These are phyloP conservation scores for Callinectes sapidus DNA, from an alignment of 2,888 invertebrate species.

Conservation along the genomic window DNA sequence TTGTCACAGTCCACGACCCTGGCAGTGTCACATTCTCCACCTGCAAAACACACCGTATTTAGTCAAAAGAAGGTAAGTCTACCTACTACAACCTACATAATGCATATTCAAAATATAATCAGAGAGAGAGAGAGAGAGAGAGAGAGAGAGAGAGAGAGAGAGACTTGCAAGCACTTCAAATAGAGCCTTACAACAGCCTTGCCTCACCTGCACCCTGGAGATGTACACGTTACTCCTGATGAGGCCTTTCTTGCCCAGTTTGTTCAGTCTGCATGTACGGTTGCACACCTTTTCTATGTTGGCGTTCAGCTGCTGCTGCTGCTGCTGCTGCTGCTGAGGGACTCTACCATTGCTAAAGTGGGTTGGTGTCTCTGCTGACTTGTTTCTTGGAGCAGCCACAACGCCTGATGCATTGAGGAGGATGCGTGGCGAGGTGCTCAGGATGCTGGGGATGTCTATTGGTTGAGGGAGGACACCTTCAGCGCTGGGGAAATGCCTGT, in stretches of 20 bases:
- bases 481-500: neutral
- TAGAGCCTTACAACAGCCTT: neutral
- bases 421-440: neutral
- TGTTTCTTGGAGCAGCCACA: neutral
- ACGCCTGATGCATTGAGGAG: neutral
- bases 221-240: neutral
- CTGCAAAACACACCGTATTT: conserved; percentile 12
- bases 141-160: conserved; percentile 19
- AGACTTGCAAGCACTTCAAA: neutral
- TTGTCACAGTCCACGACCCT: conserved; percentile 60
- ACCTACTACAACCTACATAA: neutral
- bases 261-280: neutral
- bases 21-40: conserved; percentile 61
- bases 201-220: neutral
- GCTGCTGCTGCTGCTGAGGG: neutral
- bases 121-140: conserved; percentile 41
- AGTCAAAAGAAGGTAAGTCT: neutral
- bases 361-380: neutral
- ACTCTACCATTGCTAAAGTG: neutral
- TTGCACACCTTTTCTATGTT: neutral
- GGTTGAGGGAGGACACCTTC: neutral
- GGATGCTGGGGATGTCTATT: neutral
- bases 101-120: no score
- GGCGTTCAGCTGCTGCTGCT: neutral
- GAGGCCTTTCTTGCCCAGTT: neutral